phyloP scores from a whole-genome alignment of 2,888 invertebrate species.

The Metallyticus violacea region DNA sequence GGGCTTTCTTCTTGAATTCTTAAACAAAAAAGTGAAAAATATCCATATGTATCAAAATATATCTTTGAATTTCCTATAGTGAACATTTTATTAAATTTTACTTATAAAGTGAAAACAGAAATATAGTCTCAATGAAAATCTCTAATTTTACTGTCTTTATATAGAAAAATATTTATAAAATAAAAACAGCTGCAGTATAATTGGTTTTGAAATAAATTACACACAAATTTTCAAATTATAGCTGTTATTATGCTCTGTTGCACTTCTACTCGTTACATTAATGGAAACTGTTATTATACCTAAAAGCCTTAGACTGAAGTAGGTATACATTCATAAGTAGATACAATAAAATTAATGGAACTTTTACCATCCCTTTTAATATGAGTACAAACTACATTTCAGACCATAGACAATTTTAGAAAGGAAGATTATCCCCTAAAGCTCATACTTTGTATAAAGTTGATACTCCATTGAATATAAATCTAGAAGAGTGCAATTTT shows the following conservation, averaged over 20 bases:
- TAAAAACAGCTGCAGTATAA: not conserved
- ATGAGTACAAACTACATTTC: not conserved
- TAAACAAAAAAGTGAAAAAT: conserved; percentile 35
- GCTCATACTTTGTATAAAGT: not conserved
- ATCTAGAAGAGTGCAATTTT: not conserved
- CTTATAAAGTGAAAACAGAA: too few species aligned
- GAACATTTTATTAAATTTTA: not conserved
- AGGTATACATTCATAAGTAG: too few species aligned
- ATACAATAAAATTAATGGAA: too few species aligned
- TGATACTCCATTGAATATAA: not conserved
- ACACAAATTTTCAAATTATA: not conserved
- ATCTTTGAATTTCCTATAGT: not conserved
- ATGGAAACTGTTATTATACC: too few species aligned
- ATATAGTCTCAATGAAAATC: too few species aligned
- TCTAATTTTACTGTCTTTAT: too few species aligned
- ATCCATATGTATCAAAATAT: not conserved
- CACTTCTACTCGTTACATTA: not conserved
- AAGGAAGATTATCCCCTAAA: not conserved
- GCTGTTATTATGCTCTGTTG: not conserved
- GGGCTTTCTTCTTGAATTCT: conserved; percentile 38
- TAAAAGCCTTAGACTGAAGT: too few species aligned
- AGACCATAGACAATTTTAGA: not conserved
- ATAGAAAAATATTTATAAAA: too few species aligned
- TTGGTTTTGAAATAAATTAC: not conserved
- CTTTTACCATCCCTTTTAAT: too few species aligned